These are phyloP conservation scores for Philhelius pedissequus DNA, from an alignment of 2,888 invertebrate species.

Conservation along the genomic window DNA sequence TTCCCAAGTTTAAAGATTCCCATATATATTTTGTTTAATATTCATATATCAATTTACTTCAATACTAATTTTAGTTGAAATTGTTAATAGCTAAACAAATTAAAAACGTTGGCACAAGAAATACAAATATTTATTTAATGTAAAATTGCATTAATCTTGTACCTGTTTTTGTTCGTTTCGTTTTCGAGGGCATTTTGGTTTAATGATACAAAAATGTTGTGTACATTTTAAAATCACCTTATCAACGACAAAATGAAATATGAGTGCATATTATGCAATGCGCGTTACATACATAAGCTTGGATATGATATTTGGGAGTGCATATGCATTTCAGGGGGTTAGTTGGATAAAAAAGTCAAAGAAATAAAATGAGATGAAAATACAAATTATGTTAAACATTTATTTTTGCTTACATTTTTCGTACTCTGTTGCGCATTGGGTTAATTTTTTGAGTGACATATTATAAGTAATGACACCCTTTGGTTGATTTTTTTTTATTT, in stretches of 20 bases:
- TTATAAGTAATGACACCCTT: conserved; percentile 21
- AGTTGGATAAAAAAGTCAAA: neutral
- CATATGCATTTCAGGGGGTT: too few relatives aligned
- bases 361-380: conserved; percentile 41
- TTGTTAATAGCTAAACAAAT: too few relatives aligned
- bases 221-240: neutral
- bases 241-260: conserved; percentile 28
- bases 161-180: neutral
- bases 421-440: neutral
- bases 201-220: neutral
- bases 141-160: neutral
- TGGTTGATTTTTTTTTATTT: conserved; percentile 2
- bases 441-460: conserved; percentile 41
- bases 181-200: neutral
- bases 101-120: too few relatives aligned
- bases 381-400: conserved; percentile 22
- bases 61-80: too few relatives aligned
- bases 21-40: too few relatives aligned
- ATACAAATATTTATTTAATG: neutral
- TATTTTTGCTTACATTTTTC: conserved; percentile 3
- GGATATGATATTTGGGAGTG: too few relatives aligned
- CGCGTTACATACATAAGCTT: too few relatives aligned
- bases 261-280: too few relatives aligned
- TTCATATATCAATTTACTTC: too few relatives aligned
- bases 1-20: too few relatives aligned